phyloP scores from a whole-genome alignment of 2,113 vertebrate genomes.

The Phalacrocorax aristotelis region DNA sequence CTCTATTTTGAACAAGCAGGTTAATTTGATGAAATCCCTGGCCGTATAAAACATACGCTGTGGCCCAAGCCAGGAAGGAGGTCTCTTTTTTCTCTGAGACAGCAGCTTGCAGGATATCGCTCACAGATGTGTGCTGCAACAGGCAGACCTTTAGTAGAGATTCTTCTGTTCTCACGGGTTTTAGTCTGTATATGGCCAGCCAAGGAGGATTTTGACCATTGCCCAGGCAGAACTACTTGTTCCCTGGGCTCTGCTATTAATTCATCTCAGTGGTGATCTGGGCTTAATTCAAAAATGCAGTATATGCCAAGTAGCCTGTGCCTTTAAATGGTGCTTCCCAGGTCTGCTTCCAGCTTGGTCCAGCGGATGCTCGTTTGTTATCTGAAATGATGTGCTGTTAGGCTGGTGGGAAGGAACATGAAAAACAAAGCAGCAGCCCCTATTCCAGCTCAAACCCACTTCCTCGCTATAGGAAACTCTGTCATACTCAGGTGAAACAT shows the following conservation, averaged over 20 bases:
- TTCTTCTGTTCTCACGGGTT: neutral
- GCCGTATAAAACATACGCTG: neutral
- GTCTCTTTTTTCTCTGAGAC: neutral
- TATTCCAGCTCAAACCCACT: neutral
- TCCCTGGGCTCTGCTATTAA: neutral
- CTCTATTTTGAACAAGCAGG: conserved; percentile 13
- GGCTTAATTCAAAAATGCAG: neutral
- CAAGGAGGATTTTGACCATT: neutral
- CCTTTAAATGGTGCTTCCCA: neutral
- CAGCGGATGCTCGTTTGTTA: neutral
- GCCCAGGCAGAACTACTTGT: neutral
- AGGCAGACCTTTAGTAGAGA: neutral
- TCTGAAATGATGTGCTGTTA: neutral
- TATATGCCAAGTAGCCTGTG: neutral
- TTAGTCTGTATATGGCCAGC: neutral
- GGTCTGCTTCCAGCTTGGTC: neutral
- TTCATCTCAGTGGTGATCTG: neutral
- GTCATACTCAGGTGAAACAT: neutral
- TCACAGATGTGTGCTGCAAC: neutral
- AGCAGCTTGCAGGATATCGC: neutral
- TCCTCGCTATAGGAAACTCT: neutral
- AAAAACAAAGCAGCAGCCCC: neutral
- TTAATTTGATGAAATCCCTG: conserved; percentile 20
- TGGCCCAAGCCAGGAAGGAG: neutral
- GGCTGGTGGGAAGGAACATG: accelerated